Evolutionary conservation across 2,797 vertebrate species (phyloP).

Genomic region (Erethizon dorsatum): DNA sequence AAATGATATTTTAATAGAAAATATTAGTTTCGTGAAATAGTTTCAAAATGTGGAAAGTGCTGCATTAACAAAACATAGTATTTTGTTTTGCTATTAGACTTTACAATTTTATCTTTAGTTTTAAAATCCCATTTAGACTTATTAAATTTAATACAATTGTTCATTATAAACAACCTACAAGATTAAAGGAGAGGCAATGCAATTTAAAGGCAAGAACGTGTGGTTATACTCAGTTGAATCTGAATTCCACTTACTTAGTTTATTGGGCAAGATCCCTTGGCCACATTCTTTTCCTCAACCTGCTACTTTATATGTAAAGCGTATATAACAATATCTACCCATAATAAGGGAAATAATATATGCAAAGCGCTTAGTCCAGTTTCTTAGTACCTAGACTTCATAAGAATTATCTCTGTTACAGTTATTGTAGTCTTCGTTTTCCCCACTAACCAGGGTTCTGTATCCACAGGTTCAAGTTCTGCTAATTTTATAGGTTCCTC

Average conservation of each 20-base stretch:
- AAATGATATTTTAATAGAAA: constrained; percentile 51
- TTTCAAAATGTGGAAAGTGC: constrained; percentile 51
- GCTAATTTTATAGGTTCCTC: neutral
- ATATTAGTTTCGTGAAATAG: neutral
- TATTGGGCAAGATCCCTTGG: neutral
- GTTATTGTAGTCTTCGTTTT: neutral
- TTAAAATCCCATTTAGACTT: constrained; percentile 9
- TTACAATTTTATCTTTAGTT: constrained; percentile 18
- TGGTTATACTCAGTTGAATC: neutral
- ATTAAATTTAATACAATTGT: neutral
- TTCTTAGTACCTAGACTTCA: neutral
- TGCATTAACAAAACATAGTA: neutral
- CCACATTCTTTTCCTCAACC: neutral
- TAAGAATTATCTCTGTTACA: neutral
- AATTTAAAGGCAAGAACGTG: neutral
- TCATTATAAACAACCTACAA: neutral
- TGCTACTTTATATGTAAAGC: neutral
- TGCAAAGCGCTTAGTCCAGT: neutral
- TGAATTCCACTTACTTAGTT: neutral
- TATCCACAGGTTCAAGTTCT: neutral
- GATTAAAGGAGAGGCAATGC: neutral
- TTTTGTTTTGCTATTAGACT: neutral
- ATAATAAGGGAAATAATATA: neutral
- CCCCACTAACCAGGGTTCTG: neutral
- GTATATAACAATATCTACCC: neutral